Conservation (phyloP, 64 coral and sea anemone genomes). For the Porites australiensis region DNA sequence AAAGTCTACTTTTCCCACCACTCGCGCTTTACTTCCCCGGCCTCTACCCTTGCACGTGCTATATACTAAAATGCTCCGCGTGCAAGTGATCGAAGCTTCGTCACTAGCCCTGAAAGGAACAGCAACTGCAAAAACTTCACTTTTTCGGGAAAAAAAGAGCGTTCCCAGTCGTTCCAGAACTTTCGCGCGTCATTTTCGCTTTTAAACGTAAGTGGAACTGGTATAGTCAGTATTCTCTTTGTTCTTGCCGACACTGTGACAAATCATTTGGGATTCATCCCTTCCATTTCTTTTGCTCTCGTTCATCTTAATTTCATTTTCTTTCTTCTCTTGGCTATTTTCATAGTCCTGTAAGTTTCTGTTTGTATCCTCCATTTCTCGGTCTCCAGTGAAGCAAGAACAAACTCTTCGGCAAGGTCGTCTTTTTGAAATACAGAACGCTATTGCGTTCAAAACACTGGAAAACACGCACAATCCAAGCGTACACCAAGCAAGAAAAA, state of each 20-base stretch:
- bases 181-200: not conserved
- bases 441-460: not conserved
- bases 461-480: slow-evolving; percentile 30
- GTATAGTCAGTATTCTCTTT: not conserved
- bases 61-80: too few relatives aligned
- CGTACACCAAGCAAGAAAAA: not conserved
- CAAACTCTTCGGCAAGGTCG: not conserved
- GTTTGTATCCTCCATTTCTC: not conserved
- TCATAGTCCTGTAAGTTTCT: not conserved
- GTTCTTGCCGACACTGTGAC: too few relatives aligned
- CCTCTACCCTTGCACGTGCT: too few relatives aligned
- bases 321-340: not conserved
- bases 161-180: too few relatives aligned
- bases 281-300: not conserved
- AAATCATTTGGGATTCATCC: not conserved
- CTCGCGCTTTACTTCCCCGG: too few relatives aligned
- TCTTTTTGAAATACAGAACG: not conserved
- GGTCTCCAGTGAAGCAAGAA: not conserved
- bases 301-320: not conserved
- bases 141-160: too few relatives aligned
- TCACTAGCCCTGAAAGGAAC: too few relatives aligned
- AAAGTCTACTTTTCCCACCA: too few relatives aligned
- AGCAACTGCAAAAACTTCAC: too few relatives aligned
- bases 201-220: slow-evolving; percentile 9
- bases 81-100: too few relatives aligned